Base-by-base conservation (phyloP, 2,888 invertebrate species). In the Frankliniella intonsa region DNA sequence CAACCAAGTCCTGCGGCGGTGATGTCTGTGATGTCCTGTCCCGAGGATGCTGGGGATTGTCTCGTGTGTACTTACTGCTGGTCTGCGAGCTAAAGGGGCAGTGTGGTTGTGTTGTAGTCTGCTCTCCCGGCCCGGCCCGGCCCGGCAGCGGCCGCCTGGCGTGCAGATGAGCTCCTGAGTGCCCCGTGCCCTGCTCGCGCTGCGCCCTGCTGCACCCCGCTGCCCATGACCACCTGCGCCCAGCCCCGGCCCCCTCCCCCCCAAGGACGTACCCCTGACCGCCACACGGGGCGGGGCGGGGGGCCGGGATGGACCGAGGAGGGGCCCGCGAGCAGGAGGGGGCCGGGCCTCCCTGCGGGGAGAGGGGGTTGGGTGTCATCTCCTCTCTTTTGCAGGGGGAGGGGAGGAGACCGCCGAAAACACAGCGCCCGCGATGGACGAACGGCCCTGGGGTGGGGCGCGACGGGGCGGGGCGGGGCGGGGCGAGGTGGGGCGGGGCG, bases 241-340 rank as follows among this genome's bases (percentile, higher is more conserved):
- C 62, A 62, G 38, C 38, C n/a, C 62, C 7, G 62, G 3, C 62
- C 55, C 22, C 69, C n/a, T 22, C 22, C 69, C 69, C 69, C 22
- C 69, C 69, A 69, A 69, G 69, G 69, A 69, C 69, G 69, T 69
- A 69, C 69, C 69, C 69, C 69, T 69, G 69, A 69, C 69, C 69
- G 69, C 69, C 69, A 22, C 62, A 22, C 11, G n/a, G 69, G 69
- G 69, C 11, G n/a, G 69, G 69, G 55, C 55, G 17, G 55, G 17
- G 55, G 55, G 55, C 55, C 55, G 55, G 55, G 55, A 12, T 17
- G 17, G 55, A 2, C 55, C n/a, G n/a, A n/a, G n/a, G n/a, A 17
- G 1, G 55, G 55, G 14, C 14, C 14, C 14, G 55, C 8, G 55
- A 14, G 55, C 14, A 12, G 55, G 17, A 17, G 55, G 12, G 55